Evolutionary conservation across 2,888 invertebrate genomes (phyloP).

Genomic region (Harmothoe impar): DNA sequence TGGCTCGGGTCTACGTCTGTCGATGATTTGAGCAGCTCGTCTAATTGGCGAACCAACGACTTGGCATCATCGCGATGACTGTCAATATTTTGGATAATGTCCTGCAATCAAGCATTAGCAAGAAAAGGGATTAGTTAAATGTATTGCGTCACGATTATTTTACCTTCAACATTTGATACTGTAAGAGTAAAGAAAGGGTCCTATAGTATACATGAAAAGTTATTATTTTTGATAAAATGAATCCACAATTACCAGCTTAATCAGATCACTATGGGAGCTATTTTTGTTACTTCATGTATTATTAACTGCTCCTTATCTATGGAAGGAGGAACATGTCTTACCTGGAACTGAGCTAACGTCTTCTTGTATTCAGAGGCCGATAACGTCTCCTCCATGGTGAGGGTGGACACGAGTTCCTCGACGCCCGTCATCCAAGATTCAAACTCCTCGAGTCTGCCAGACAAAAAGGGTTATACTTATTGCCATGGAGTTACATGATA

Average conservation of each 20-base stretch:
- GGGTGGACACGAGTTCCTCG: conserved; percentile 91
- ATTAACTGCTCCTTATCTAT: not conserved
- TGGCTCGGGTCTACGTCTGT: conserved; percentile 90
- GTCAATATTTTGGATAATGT: conserved; percentile 95
- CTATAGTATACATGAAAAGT: too few species aligned
- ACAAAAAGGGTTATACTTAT: not conserved
- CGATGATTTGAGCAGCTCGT: conserved; percentile 92
- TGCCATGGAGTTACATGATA: too few species aligned
- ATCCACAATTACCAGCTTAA: not conserved
- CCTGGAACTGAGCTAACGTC: conserved; percentile 91
- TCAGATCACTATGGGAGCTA: not conserved
- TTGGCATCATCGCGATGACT: conserved; percentile 96
- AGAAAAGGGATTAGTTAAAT: too few species aligned
- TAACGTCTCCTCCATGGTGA: conserved; percentile 92
- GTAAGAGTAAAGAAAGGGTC: too few species aligned
- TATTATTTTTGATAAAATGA: too few species aligned
- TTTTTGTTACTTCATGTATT: not conserved
- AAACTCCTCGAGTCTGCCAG: conserved; percentile 89
- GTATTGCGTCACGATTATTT: too few species aligned
- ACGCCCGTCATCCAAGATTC: conserved; percentile 95
- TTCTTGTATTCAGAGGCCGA: conserved; percentile 94
- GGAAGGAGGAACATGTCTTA: conserved; percentile 64
- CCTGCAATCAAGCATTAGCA: conserved; percentile 85
- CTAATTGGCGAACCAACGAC: conserved; percentile 95
- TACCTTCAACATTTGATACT: too few species aligned